These are phyloP conservation scores for Tigriopus japonicus DNA, from an alignment of 1,140 invertebrate species.

Conservation along the genomic window DNA sequence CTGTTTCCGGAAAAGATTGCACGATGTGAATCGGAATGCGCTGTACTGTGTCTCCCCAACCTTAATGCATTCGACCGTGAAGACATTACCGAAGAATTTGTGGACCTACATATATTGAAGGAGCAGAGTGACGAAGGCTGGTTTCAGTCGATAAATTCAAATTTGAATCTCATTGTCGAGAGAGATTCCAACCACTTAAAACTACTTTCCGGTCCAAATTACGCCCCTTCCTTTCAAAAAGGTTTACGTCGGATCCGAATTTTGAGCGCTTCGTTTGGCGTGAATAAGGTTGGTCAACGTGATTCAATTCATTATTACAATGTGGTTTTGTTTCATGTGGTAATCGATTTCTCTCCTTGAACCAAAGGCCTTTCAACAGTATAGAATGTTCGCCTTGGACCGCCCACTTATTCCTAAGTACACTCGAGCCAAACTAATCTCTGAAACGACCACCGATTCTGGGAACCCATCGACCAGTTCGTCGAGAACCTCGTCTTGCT, in stretches of 20 bases:
- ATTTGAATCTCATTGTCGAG: background rate
- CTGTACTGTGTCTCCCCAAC: background rate
- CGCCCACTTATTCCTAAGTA: background rate
- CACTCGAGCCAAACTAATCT: background rate
- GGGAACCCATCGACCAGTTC: background rate
- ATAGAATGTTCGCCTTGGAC: background rate
- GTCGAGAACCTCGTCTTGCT: too few relatives aligned
- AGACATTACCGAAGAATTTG: background rate
- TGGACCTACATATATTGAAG: constrained; percentile 2
- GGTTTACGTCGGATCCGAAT: background rate
- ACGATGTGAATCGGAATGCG: background rate
- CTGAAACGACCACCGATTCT: background rate
- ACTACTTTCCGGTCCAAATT: background rate
- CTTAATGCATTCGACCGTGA: background rate
- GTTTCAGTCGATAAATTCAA: background rate
- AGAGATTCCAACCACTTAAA: background rate
- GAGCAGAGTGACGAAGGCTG: background rate
- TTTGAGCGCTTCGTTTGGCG: background rate
- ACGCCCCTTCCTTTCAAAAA: background rate
- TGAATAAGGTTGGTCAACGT: background rate
- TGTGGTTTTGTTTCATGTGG: background rate
- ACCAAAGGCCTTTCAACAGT: background rate
- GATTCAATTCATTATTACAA: background rate
- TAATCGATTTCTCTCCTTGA: background rate
- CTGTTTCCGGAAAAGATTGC: constrained; percentile 6